Conservation (phyloP, 1,140 invertebrate species). For the Lordiphosa mommai region DNA sequence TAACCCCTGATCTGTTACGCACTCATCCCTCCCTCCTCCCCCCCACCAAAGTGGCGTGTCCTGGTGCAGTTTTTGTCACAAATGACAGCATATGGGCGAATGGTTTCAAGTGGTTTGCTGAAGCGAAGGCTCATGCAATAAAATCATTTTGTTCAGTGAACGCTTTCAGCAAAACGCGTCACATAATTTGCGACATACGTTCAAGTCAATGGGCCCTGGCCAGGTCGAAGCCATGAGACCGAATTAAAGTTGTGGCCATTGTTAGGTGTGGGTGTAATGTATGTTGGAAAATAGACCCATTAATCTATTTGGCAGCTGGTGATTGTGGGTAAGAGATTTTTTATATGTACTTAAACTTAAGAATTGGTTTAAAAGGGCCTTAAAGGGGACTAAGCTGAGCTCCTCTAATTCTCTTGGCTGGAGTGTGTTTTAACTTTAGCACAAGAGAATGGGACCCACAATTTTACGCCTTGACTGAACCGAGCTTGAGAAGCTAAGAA, state of each 20-base stretch:
- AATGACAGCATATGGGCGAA: constrained; percentile 72
- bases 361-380: too few relatives aligned
- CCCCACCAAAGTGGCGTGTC: constrained; percentile 23
- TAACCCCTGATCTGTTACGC: not conserved
- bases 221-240: constrained; percentile 23
- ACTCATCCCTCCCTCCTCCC: constrained; percentile 3
- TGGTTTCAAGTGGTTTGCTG: constrained; percentile 53
- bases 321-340: constrained; percentile 32
- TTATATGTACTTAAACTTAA: too few relatives aligned
- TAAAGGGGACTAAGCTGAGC: too few relatives aligned
- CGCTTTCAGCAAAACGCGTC: constrained; percentile 47
- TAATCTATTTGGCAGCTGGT: constrained; percentile 65
- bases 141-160: constrained; percentile 76
- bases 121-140: constrained; percentile 55
- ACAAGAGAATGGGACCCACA: too few relatives aligned
- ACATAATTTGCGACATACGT: constrained; percentile 75
- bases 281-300: constrained; percentile 61
- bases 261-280: constrained; percentile 28
- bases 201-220: constrained; percentile 53
- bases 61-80: constrained; percentile 66
- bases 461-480: too few relatives aligned
- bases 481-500: too few relatives aligned
- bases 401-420: too few relatives aligned
- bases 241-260: constrained; percentile 3
- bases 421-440: too few relatives aligned